Evolutionary conservation across 2,888 invertebrate species (phyloP).

Genomic region (Rambutsinella grinnellia): DNA sequence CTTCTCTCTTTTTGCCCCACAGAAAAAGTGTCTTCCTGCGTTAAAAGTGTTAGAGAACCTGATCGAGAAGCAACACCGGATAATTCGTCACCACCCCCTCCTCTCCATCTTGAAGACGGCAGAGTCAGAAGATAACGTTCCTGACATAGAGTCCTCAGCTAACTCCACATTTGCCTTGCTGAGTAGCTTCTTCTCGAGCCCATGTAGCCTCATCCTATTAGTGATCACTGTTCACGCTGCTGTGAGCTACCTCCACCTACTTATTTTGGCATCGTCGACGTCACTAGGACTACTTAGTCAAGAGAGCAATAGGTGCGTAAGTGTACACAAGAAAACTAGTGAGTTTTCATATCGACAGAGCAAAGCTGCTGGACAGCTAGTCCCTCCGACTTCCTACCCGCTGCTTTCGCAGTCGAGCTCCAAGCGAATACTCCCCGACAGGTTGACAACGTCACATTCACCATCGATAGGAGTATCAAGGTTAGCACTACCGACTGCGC

Average conservation of each 20-base stretch:
- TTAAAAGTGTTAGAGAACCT: slow-evolving; percentile 85
- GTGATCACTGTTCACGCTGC: slow-evolving; percentile 42
- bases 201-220: slow-evolving; percentile 45
- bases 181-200: slow-evolving; percentile 48
- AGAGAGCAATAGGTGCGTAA: neutral
- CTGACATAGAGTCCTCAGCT: slow-evolving; percentile 74
- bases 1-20: too few relatives aligned
- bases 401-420: neutral
- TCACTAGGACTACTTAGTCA: slow-evolving; percentile 11
- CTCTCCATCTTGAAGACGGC: slow-evolving; percentile 93
- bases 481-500: neutral
- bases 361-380: slow-evolving; percentile 46
- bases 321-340: neutral
- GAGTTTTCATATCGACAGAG: neutral
- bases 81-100: slow-evolving; percentile 87
- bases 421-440: neutral
- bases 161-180: slow-evolving; percentile 59
- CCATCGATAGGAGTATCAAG: slow-evolving; percentile 5
- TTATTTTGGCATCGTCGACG: slow-evolving; percentile 38
- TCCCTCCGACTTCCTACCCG: slow-evolving; percentile 32
- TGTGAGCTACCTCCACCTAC: slow-evolving; percentile 38
- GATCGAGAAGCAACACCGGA: slow-evolving; percentile 87
- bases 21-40: slow-evolving; percentile 88
- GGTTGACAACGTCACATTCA: neutral
- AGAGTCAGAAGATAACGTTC: slow-evolving; percentile 85